Evolutionary conservation across 2,888 invertebrate genomes (phyloP).

Genomic region (Scaeva pyrastri): DNA sequence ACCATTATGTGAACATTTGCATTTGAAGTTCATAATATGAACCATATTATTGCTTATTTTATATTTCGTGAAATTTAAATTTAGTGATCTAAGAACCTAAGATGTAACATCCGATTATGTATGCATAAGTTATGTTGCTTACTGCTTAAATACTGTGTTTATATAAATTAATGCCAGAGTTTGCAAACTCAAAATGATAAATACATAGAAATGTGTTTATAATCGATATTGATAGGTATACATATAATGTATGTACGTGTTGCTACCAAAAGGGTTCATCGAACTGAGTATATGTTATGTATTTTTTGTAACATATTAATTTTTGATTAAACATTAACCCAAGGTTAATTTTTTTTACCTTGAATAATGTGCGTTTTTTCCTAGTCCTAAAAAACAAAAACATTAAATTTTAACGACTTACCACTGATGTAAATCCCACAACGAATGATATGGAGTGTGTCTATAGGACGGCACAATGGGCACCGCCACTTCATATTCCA

Average conservation of each 20-base stretch:
- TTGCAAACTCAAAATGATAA: too few species aligned
- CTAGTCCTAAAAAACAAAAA: background rate
- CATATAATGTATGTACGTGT: background rate
- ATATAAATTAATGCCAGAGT: too few species aligned
- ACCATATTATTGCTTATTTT: too few species aligned
- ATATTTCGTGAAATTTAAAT: too few species aligned
- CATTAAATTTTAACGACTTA: slow-evolving; percentile 76
- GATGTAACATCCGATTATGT: too few species aligned
- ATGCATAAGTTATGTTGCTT: too few species aligned
- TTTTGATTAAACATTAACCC: background rate
- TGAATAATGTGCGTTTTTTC: background rate
- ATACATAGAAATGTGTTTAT: too few species aligned
- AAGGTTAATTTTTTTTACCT: background rate
- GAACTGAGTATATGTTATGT: background rate
- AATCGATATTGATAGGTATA: background rate
- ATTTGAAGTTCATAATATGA: too few species aligned
- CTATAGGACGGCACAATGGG: slow-evolving; percentile 83
- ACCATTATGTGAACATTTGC: too few species aligned
- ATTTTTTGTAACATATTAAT: background rate
- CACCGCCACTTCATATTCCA: slow-evolving; percentile 83
- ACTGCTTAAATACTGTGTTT: too few species aligned
- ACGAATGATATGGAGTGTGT: slow-evolving; percentile 84
- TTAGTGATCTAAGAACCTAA: too few species aligned
- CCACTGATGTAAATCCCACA: slow-evolving; percentile 84
- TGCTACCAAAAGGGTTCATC: background rate